Conservation (phyloP, 2,888 invertebrate species). For the Euproctis similis region DNA sequence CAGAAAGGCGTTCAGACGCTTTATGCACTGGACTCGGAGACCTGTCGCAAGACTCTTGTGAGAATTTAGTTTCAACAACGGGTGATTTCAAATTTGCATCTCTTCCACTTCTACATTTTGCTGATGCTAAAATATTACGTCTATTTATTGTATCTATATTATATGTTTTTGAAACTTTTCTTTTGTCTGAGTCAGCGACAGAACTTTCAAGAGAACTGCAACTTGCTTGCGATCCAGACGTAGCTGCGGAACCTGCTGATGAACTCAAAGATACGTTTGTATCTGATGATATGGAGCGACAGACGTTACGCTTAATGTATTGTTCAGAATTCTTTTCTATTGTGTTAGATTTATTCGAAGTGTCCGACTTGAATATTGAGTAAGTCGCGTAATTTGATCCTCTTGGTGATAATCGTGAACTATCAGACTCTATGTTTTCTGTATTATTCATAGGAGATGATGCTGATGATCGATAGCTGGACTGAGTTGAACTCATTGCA, state of each 20-base stretch:
- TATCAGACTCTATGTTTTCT: constrained; percentile 73
- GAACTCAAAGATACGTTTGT: constrained; percentile 82
- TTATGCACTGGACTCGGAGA: constrained; percentile 67
- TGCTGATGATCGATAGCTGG: constrained; percentile 84
- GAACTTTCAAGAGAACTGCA: constrained; percentile 80
- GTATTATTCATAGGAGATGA: constrained; percentile 84
- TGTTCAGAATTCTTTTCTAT: constrained; percentile 53
- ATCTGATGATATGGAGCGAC: constrained; percentile 82
- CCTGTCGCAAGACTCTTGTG: constrained; percentile 73
- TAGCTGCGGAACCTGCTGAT: constrained; percentile 82
- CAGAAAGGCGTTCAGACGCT: constrained; percentile 72
- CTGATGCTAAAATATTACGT: constrained; percentile 90
- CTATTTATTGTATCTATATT: constrained; percentile 90
- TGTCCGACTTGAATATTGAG: constrained; percentile 61
- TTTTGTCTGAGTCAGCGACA: constrained; percentile 78
- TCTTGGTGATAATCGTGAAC: constrained; percentile 69
- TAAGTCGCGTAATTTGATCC: constrained; percentile 55
- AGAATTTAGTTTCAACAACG: constrained; percentile 82
- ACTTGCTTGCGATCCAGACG: constrained; percentile 84
- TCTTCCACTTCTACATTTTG: constrained; percentile 88
- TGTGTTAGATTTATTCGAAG: constrained; percentile 46
- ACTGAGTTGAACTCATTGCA: constrained; percentile 89
- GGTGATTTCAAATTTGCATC: constrained; percentile 83
- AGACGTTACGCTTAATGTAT: constrained; percentile 75
- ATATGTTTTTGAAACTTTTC: constrained; percentile 83